Evolutionary conservation across 1,140 invertebrate species (phyloP).

Genomic region (Paralvinella palmiformis): DNA sequence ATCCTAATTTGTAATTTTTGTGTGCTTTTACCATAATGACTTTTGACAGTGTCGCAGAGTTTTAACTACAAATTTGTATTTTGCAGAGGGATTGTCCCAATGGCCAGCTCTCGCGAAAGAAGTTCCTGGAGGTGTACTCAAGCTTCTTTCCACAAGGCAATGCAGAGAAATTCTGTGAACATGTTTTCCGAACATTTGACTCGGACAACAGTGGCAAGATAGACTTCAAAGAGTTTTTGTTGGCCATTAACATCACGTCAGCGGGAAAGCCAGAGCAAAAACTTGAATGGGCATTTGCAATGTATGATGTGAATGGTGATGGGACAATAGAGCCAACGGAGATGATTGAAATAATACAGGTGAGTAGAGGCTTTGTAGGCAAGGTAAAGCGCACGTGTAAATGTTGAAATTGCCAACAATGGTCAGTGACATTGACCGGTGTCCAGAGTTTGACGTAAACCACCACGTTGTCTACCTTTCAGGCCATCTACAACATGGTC

Average conservation of each 20-base stretch:
- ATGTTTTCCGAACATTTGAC: constrained; percentile 23
- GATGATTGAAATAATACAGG: constrained; percentile 61
- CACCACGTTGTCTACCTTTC: constrained; percentile 38
- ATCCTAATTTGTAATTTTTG: too few species aligned
- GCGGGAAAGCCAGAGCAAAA: constrained; percentile 97
- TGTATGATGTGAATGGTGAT: constrained; percentile 98
- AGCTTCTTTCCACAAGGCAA: constrained; percentile 76
- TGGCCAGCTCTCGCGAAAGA: constrained; percentile 90
- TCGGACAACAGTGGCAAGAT: constrained; percentile 21
- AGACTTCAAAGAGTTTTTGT: constrained; percentile 40
- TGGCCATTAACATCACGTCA: constrained; percentile 51
- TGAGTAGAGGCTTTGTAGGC: constrained; percentile 31
- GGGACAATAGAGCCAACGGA: constrained; percentile 94
- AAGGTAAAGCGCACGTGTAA: background rate
- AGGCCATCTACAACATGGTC: constrained; percentile 99
- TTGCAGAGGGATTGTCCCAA: constrained; percentile 99
- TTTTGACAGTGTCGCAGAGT: too few species aligned
- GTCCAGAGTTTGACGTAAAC: background rate
- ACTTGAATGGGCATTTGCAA: constrained; percentile 96
- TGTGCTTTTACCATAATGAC: too few species aligned
- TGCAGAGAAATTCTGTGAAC: constrained; percentile 21
- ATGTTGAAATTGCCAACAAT: background rate
- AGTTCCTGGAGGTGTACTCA: constrained; percentile 99
- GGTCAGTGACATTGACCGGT: background rate
- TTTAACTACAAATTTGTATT: background rate